phyloP scores from a whole-genome alignment of 2,888 invertebrate species.

The Leucoptera coffeella region DNA sequence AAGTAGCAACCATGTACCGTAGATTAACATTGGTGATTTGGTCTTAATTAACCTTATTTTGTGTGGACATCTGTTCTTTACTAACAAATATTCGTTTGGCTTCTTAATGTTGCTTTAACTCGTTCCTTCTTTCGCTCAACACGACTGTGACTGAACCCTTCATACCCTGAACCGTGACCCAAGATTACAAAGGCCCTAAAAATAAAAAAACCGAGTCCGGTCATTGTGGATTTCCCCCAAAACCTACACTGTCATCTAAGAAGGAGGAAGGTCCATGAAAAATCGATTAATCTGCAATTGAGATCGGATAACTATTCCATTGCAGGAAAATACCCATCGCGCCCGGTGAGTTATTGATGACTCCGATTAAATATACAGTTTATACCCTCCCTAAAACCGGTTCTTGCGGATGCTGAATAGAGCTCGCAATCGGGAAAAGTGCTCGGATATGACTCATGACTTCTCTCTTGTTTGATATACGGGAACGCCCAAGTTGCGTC shows the following conservation, averaged over 20 bases:
- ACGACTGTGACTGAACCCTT: conserved; percentile 43
- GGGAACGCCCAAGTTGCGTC: no score
- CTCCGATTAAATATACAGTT: conserved; percentile 50
- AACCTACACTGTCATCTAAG: no score
- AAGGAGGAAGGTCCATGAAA: conserved; percentile 24
- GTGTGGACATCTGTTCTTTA: not conserved
- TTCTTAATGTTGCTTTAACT: conserved; percentile 40
- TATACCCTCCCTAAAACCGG: no score
- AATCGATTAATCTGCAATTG: conserved; percentile 48
- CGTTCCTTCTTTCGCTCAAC: conserved; percentile 17
- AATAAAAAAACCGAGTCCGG: not conserved
- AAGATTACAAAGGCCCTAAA: no score
- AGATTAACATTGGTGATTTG: no score
- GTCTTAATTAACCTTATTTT: no score
- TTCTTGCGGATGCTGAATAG: no score
- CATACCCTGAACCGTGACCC: no score
- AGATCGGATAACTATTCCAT: conserved; percentile 36
- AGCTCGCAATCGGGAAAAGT: no score
- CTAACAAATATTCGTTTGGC: conserved; percentile 16
- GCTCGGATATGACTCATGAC: no score
- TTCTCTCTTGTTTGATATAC: no score
- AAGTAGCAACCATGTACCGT: no score
- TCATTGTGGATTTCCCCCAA: not conserved
- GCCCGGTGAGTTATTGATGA: conserved; percentile 37
- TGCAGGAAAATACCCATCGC: conserved; percentile 11